Base-by-base conservation (phyloP, 2,113 vertebrate genomes). In the Poeciliopsis occidentalis region DNA sequence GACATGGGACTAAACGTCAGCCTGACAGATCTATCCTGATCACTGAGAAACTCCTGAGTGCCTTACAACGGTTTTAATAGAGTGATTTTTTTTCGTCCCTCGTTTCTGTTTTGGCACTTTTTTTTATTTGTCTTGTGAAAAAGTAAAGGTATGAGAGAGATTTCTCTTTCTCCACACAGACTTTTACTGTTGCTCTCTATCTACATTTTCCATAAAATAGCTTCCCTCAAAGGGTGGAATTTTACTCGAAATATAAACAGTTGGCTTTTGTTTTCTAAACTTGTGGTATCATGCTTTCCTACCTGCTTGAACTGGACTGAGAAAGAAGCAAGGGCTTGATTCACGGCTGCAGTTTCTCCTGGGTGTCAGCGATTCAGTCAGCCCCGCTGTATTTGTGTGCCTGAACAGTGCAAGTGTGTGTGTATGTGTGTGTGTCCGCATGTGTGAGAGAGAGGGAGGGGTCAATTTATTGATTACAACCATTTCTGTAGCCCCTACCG, bases 1-100 rank as follows among this genome's bases (percentile, higher is more conserved):
- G 98, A 97, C 96, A 97, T 98, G 97, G 96, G 97, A 95, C 96
- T 99, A 94, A 98, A 96, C 95, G 97, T 97, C 97, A 97, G 98
- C 96, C 96, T 99, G 95, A 98, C 97, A 94, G 97, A 97, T 96
- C 95, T 97, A 95, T 99, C 95, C 91, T 98, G 97, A 97, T 97
- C 95, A 94, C 96, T 95, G 95, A 95, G 94, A 96, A 97, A 96
- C 96, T 96, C 96, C 95, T 94, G 96, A 98, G 98, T 99, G 98
- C 98, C 98, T 99, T 99, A 99, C 95, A 96, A 95, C 95, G 97
- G 96, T 97, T 97, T 97, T 95, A 95, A 85, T 94, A 94, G 95
- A 96, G 95, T 77, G 95, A 92, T 95, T 83, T 94, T 34, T 63
- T 34, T 64, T 66, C 69, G 69, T 61, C 32, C 60, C 65, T 54